These are phyloP conservation scores for Loris lydekkerianus DNA, from an alignment of 2,797 vertebrate genomes.

Conservation along the genomic window DNA sequence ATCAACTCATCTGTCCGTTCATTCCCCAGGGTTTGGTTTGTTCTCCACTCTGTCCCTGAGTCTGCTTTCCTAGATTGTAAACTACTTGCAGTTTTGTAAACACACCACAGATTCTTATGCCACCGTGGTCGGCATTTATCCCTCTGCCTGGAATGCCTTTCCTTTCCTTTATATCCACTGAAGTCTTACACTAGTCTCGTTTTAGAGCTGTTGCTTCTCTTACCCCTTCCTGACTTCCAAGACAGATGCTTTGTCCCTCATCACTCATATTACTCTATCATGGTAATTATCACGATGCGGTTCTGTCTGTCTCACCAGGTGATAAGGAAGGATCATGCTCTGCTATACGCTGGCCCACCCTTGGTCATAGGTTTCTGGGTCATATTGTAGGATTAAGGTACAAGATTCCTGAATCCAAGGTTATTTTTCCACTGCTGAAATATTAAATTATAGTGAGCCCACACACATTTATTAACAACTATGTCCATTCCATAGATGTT, in stretches of 20 bases:
- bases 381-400: not conserved
- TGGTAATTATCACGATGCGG: not conserved
- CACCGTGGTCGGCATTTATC: not conserved
- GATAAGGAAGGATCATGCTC: not conserved
- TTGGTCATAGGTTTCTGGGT: not conserved
- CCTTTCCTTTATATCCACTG: constrained; percentile 1
- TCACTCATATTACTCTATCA: not conserved
- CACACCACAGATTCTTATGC: not conserved
- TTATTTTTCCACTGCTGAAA: constrained; percentile 52
- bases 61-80: not conserved
- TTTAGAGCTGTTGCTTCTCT: not conserved
- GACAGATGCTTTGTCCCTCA: not conserved
- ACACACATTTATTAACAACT: not conserved
- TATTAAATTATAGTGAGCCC: constrained; percentile 4
- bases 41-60: not conserved
- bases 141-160: not conserved
- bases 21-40: not conserved
- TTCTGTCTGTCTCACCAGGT: not conserved
- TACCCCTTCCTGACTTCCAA: not conserved
- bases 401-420: not conserved
- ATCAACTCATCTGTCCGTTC: not conserved
- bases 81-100: not conserved
- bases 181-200: not conserved
- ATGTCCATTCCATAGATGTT: not conserved
- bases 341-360: not conserved